Percentiles rank a stretch among this genome's conserved stretches.
Conservation (phyloP, 2,113 vertebrate species). For the Thalassarche chlororhynchos region DNA sequence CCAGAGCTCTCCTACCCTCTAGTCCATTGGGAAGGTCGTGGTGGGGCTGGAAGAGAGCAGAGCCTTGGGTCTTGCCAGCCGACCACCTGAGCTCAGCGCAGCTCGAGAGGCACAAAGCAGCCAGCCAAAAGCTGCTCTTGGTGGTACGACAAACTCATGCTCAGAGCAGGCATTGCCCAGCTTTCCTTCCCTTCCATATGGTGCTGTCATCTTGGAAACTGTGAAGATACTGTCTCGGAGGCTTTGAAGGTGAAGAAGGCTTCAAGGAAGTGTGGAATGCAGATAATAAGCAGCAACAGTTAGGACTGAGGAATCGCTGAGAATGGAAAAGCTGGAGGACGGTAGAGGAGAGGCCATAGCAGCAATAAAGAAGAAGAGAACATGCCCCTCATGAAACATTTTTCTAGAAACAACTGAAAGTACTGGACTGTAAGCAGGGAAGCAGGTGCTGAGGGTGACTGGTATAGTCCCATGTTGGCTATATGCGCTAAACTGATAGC, state of each 20-base stretch:
- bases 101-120: neutral
- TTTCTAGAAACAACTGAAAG: neutral
- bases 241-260: neutral
- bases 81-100: neutral
- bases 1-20: neutral
- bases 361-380: neutral
- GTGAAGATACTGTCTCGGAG: neutral
- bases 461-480: neutral
- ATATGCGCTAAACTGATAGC: fast-evolving
- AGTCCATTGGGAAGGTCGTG: neutral
- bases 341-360: neutral
- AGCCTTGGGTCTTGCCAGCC: neutral
- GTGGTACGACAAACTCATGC: neutral
- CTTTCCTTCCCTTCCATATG: neutral
- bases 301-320: neutral
- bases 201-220: neutral
- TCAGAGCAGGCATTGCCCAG: neutral
- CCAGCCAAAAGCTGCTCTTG: neutral
- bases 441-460: neutral
- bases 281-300: neutral
- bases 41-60: neutral
- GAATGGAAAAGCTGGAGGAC: neutral
- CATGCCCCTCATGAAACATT: neutral
- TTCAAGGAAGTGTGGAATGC: neutral
- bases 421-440: neutral